Conservation (phyloP, 1,140 invertebrate genomes). For the Plodia interpunctella region DNA sequence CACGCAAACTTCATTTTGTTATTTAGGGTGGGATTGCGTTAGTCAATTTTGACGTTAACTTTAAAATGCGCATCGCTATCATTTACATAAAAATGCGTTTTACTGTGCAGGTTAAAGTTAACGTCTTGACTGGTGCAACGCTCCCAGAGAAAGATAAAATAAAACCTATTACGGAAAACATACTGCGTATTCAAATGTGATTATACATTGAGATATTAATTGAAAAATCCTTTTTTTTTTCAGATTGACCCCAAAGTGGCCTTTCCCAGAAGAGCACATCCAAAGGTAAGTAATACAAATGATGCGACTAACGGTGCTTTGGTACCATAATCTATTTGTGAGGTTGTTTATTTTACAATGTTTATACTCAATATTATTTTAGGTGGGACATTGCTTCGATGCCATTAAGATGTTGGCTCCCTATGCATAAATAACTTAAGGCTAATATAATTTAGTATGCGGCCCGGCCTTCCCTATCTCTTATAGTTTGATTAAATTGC, state of each 20-base stretch:
- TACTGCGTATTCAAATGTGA: no score
- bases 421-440: constrained; percentile 74
- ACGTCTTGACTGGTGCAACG: no score
- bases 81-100: no score
- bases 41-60: no score
- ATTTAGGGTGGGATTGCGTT: background rate
- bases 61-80: no score
- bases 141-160: no score
- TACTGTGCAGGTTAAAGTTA: no score
- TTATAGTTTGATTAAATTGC: constrained; percentile 60
- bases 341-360: constrained; percentile 72
- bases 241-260: constrained; percentile 99
- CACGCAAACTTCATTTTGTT: background rate
- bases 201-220: background rate
- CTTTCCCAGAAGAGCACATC: constrained; percentile 98
- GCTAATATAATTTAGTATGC: constrained; percentile 73
- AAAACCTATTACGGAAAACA: no score
- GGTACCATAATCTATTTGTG: background rate
- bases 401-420: constrained; percentile 74
- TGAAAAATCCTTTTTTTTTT: constrained; percentile 51
- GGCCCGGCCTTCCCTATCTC: constrained; percentile 55
- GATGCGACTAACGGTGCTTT: constrained; percentile 22
- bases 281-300: constrained; percentile 88
- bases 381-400: constrained; percentile 69
- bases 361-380: constrained; percentile 76